A percentile compares a stretch with the other conserved stretches of the same genome.
Evolutionary conservation across 2,888 invertebrate species (phyloP).

Genomic region (Cinara cedri): DNA sequence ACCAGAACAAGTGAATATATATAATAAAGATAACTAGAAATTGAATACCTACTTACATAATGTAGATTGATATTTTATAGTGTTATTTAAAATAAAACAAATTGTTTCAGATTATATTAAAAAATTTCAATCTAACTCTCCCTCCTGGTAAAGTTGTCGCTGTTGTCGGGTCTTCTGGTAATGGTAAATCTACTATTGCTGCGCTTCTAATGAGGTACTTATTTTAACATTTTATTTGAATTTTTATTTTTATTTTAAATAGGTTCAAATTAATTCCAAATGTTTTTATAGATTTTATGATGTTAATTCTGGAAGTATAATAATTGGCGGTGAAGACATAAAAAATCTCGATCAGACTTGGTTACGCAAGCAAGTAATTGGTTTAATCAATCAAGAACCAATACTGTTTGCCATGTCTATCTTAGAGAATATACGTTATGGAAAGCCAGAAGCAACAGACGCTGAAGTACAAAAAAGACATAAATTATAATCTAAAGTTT

Average conservation of each 20-base stretch:
- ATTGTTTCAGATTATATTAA: conserved; percentile 65
- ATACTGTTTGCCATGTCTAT: conserved; percentile 90
- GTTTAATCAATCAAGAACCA: conserved; percentile 92
- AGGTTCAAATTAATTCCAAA: neutral
- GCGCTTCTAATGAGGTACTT: conserved; percentile 80
- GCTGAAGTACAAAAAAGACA: conserved; percentile 71
- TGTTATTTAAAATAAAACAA: neutral
- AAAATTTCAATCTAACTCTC: conserved; percentile 80
- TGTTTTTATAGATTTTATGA: conserved; percentile 76
- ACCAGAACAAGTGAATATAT: conserved; percentile 67
- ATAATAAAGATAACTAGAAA: conserved; percentile 64
- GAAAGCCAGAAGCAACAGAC: conserved; percentile 73
- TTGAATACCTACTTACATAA: conserved; percentile 69
- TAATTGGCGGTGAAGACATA: conserved; percentile 78
- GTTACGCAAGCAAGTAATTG: conserved; percentile 82
- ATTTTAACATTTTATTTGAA: neutral
- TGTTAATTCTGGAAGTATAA: conserved; percentile 73
- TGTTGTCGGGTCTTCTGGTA: conserved; percentile 90
- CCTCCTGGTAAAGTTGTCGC: conserved; percentile 90
- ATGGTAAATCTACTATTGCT: conserved; percentile 93
- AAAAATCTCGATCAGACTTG: conserved; percentile 77
- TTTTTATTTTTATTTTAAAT: neutral
- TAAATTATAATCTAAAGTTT: no score
- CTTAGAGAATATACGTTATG: conserved; percentile 93
- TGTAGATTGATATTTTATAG: no score